Base-by-base conservation (phyloP, 2,888 invertebrate genomes). In the Drosophila tripunctata region DNA sequence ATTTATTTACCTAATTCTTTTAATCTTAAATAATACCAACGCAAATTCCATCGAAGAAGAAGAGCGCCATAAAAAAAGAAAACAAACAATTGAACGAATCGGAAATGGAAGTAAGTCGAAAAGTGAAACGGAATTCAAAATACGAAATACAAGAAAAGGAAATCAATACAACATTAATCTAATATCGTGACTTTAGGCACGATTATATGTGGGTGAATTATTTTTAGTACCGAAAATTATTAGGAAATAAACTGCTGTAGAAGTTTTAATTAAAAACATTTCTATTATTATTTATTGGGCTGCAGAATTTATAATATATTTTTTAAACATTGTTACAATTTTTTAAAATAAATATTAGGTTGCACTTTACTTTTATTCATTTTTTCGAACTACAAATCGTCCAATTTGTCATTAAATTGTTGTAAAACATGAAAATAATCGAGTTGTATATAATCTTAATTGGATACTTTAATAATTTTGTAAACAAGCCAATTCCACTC, bases 391-490 rank as follows among this genome's bases (percentile, higher is more conserved):
- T 10, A 30, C 50, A 55, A 60, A 60, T 33, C 0, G 33, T 35
- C n/a, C 10, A 7, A 17, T 71, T 57, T 51, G 75, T 38, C 57
- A 12, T 10, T 12, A 24, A 51, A 5, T 51, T 3, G 30, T 35
- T 41, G 24, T 17, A 14, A 10, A 51, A 14, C 40, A 52, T 51
- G 52, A 33, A 27, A 65, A 14, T 15, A 38, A 33, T 65, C 72
- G 47, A 4, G 14, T 44, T 15, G 12, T 51, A 58, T 56, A 15
- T 17, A n/a, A 58, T 52, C 40, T 15, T 4, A 27, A 38, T 41
- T 41, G 15, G 55, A 27, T n/a, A 43, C 1, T 17, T 19, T 17
- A 60, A 61, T 44, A 33, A 69, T 36, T n/a, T 27, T 51, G 50
- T 51, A 22, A 55, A 36, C 41, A 47, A 69, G 21, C 15, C 6